These are phyloP conservation scores for Cryptosula pallasiana DNA, from an alignment of 2,888 invertebrate genomes.

Conservation along the genomic window DNA sequence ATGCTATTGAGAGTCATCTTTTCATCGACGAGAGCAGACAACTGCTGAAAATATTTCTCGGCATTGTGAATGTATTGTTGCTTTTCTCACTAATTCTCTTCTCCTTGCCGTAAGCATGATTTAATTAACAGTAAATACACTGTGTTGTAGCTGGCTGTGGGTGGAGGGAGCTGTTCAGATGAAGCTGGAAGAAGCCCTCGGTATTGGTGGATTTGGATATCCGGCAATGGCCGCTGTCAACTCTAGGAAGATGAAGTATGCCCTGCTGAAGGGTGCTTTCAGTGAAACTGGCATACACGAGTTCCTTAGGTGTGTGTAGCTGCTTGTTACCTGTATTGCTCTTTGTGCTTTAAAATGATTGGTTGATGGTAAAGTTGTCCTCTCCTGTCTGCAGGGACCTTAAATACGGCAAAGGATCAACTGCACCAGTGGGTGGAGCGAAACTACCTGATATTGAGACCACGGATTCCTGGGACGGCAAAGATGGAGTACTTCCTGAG, in stretches of 20 bases:
- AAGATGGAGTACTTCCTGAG: slow-evolving; percentile 68
- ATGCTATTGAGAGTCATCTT: too few relatives aligned
- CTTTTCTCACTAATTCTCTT: too few relatives aligned
- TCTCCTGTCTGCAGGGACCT: too few relatives aligned
- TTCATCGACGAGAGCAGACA: too few relatives aligned
- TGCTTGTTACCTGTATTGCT: too few relatives aligned
- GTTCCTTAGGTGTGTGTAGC: slow-evolving; percentile 63
- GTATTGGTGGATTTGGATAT: slow-evolving; percentile 97
- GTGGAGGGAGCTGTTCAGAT: slow-evolving; percentile 81
- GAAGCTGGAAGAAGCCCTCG: slow-evolving; percentile 78
- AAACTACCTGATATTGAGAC: slow-evolving; percentile 65
- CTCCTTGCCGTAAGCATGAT: too few relatives aligned
- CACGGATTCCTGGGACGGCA: slow-evolving; percentile 84
- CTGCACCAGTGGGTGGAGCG: slow-evolving; percentile 62
- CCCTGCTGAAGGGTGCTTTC: slow-evolving; percentile 86
- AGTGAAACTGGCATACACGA: slow-evolving; percentile 90
- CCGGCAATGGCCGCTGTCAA: slow-evolving; percentile 95
- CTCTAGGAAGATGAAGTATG: slow-evolving; percentile 92
- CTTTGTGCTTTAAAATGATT: too few relatives aligned
- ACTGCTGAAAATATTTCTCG: too few relatives aligned
- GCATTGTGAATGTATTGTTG: too few relatives aligned
- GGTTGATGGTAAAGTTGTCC: too few relatives aligned
- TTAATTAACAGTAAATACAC: too few relatives aligned
- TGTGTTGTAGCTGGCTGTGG: slow-evolving; percentile 74
- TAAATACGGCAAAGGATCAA: slow-evolving; percentile 86